Base-by-base conservation (phyloP, 2,888 invertebrate genomes). In the Spodoptera picta region DNA sequence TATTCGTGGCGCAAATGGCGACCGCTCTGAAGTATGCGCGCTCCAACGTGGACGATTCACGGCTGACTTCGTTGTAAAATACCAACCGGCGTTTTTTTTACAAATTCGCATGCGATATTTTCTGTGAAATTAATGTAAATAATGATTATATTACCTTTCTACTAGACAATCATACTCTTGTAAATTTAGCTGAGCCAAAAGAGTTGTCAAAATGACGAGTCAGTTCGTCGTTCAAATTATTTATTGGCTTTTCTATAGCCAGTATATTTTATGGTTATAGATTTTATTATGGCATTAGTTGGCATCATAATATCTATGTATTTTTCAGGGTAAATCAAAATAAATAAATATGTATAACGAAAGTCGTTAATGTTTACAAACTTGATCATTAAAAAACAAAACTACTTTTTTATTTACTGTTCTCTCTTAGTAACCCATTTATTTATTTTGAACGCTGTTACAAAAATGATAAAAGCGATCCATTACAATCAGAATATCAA, bases 1-100 rank as follows among this genome's bases (percentile, higher is more conserved):
- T 89, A 83, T 90, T 92, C 95, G 95, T 94, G 95, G 95, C 94
- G 92, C 89, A 92, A 94, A 95, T 95, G 94, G 94, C 95, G 93
- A 94, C 95, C 88, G 83, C 69, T 69, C 60, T 86, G 92, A 94
- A 92, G 83, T 89, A 87, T 78, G 88, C 81, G 73, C 86, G 80
- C 60, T 79, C 72, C 70, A 61, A 78, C 57, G 72, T 58, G 56
- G 73, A 79, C 75, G 79, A 80, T 79, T 77, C 75, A 83, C 83
- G 76, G 81, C 83, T 76, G 89, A 90, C 92, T 93, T 93, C 93
- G 83, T 81, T 71, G 46, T 75, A 75, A 78, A 79, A 84, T 69
- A 65, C 65, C 75, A 71, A 82, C 89, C 90, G 90, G 87, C 77
- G 72, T 72, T 84, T 75, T 84, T 36, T 79, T 80, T 82, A 80